Conservation (phyloP, 1,140 invertebrate genomes). For the Conus betulinus region DNA sequence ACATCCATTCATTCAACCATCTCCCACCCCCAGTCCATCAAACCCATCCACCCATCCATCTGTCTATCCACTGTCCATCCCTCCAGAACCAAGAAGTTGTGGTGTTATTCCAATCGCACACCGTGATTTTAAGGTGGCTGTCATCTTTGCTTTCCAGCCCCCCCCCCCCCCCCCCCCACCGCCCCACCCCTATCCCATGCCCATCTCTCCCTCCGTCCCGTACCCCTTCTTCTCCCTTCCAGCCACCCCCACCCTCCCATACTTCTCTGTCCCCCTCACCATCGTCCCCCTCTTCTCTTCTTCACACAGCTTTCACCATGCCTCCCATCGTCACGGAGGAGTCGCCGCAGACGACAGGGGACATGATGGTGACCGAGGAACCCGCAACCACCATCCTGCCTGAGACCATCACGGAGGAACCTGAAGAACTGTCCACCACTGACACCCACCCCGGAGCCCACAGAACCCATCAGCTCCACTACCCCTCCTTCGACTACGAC, state of each 20-base stretch:
- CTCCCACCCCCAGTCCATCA: too few relatives aligned
- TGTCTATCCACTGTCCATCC: too few relatives aligned
- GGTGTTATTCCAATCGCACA: too few relatives aligned
- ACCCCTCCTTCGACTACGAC: neutral
- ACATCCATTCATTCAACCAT: too few relatives aligned
- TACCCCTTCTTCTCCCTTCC: too few relatives aligned
- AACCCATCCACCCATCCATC: too few relatives aligned
- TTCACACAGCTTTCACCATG: neutral
- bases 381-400: neutral
- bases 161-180: too few relatives aligned
- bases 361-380: neutral
- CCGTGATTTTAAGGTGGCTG: too few relatives aligned
- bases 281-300: neutral
- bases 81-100: too few relatives aligned
- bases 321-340: neutral
- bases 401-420: neutral
- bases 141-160: too few relatives aligned
- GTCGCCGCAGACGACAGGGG: neutral
- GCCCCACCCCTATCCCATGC: neutral
- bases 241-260: neutral
- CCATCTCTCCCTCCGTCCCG: neutral
- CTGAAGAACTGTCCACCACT: neutral
- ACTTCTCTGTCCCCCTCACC: neutral
- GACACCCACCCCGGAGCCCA: neutral
- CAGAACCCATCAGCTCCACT: neutral